Conservation (phyloP, 2,797 vertebrate species). For the Babyrousa celebensis region DNA sequence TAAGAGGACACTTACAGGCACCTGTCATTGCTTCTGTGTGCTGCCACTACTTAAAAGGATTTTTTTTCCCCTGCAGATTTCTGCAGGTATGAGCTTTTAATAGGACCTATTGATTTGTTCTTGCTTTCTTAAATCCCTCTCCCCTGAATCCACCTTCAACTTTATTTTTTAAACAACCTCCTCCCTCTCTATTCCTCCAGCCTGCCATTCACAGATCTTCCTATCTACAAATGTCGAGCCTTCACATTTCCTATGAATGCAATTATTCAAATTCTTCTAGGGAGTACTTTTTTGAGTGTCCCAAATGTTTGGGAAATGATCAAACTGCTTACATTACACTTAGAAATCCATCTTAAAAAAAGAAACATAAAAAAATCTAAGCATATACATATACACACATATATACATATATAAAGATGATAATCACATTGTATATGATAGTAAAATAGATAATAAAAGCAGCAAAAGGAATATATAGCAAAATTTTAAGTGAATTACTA, state of each 20-base stretch:
- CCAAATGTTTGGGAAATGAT: conserved; percentile 20
- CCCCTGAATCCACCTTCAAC: not conserved
- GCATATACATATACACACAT: too few relatives aligned
- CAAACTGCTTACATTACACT: not conserved
- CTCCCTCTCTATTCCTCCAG: too few relatives aligned
- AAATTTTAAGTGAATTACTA: too few relatives aligned
- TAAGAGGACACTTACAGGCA: accelerated
- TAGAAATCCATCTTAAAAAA: not conserved
- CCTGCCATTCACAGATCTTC: not conserved
- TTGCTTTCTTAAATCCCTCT: not conserved
- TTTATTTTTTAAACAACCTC: not conserved
- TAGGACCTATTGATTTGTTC: not conserved
- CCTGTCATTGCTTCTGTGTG: accelerated
- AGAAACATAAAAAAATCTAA: not conserved
- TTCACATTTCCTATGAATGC: not conserved
- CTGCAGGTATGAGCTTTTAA: not conserved
- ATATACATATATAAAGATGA: too few relatives aligned
- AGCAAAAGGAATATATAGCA: too few relatives aligned
- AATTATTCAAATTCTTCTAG: not conserved
- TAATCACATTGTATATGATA: too few relatives aligned
- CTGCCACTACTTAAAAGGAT: not conserved
- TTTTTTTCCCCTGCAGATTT: not conserved
- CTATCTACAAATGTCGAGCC: not conserved
- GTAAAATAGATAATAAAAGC: too few relatives aligned
- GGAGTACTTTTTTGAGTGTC: conserved; percentile 1